A percentile compares a stretch with the other conserved stretches of the same genome.
phyloP scores from a whole-genome alignment of 1,140 invertebrate genomes.

The Alviniconcha marisindica region DNA sequence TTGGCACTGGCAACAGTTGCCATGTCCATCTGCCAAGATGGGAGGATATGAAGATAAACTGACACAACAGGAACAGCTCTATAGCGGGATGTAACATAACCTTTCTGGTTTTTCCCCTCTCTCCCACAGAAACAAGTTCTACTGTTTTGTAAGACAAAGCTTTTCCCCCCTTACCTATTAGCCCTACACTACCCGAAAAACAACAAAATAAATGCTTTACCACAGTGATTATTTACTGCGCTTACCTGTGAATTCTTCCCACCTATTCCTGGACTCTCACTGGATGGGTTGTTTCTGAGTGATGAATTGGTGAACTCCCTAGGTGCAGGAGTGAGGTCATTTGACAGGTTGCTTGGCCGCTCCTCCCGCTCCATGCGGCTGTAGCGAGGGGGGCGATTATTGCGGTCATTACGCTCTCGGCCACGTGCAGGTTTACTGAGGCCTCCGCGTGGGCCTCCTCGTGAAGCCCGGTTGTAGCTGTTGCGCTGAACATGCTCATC shows the following conservation, averaged over 20 bases:
- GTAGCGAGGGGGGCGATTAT: conserved; percentile 22
- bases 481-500: conserved; percentile 7
- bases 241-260: conserved; percentile 25
- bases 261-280: neutral
- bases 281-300: conserved; percentile 13
- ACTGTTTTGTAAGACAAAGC: too few species aligned
- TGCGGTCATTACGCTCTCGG: conserved; percentile 32
- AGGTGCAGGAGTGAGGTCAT: neutral
- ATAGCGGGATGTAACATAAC: too few species aligned
- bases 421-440: conserved; percentile 32
- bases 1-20: conserved; percentile 1
- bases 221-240: neutral
- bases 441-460: conserved; percentile 10
- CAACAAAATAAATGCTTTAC: too few species aligned
- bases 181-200: too few species aligned
- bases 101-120: too few species aligned
- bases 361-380: conserved; percentile 5
- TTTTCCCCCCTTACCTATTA: too few species aligned
- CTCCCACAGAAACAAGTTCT: too few species aligned
- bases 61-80: neutral
- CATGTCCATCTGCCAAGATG: too few species aligned
- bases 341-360: neutral
- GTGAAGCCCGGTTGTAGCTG: neutral
- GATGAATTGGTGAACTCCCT: conserved; percentile 48
- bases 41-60: too few species aligned